Base-by-base conservation (phyloP, 2,113 vertebrate genomes). In the Salvelinus sp. region DNA sequence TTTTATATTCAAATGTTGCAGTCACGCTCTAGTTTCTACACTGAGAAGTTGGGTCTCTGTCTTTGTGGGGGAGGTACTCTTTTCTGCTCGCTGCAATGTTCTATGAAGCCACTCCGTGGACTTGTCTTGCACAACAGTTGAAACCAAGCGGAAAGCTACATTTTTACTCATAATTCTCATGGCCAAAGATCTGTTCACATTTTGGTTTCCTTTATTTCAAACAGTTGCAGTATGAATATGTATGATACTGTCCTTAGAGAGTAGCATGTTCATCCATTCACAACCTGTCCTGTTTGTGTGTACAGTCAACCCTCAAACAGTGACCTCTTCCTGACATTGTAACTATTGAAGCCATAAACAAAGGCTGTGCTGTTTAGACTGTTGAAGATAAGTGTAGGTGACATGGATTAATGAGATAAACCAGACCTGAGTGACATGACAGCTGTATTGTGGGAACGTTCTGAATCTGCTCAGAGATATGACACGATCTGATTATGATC, bases 1-100 rank as follows among this genome's bases (percentile, higher is more conserved):
- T 91, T 93, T 92, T 89, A 90, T 92, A 93, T 93, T 93, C 89
- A 92, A 93, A 94, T 92, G 87, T 79, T 79, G 89, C 90, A 91
- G 92, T 92, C 92, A 93, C 82, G 91, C 91, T 91, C 88, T 67
- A 90, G 88, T 91, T 92, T 90, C 84, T 77, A 85, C 79, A 77
- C 79, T 85, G 81, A 85, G 82, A 90, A 91, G 87, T 89, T 90
- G 82, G 81, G 79, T 73, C 79, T 76, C 86, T 86, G 86, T 80
- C 81, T 84, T 87, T 85, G 80, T 72, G 70, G 80, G 76, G 66
- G 33, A 68, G 27, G 48, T 23, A 33, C 70, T 47, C 79, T 71
- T 70, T 66, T 76, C 76, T 83, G 82, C 69, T 79, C 81, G 74
- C 33, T 38, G 38, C 9, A 44, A 44, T 44, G 76, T 73, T 79